phyloP scores from a whole-genome alignment of 2,797 vertebrate species.

The Glossophaga mutica region DNA sequence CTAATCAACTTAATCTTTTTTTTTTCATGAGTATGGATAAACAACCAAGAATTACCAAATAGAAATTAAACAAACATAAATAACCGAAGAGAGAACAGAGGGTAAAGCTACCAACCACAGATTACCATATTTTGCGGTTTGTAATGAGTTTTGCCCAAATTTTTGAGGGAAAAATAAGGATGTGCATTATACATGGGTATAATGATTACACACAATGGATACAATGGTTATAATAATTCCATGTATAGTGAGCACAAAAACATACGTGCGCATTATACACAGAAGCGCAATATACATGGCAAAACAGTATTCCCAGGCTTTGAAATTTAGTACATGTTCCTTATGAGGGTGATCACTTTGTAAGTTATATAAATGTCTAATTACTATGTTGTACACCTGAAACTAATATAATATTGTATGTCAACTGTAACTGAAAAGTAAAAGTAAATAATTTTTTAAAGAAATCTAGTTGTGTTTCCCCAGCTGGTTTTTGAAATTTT shows the following conservation, averaged over 20 bases:
- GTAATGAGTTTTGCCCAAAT: no score
- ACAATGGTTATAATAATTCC: no score
- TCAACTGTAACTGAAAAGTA: not conserved
- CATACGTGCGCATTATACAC: no score
- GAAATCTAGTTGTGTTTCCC: constrained; percentile 4
- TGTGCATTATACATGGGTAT: no score
- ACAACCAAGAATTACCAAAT: constrained; percentile 1
- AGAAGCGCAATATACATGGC: no score
- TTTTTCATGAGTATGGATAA: not conserved
- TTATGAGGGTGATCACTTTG: not conserved
- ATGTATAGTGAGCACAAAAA: no score
- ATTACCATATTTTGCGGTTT: not conserved
- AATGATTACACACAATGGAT: no score
- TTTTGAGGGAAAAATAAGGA: no score
- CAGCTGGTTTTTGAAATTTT: not conserved
- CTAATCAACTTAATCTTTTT: constrained; percentile 11
- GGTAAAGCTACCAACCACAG: not conserved
- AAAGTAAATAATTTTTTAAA: not conserved
- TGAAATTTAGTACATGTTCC: constrained; percentile 11
- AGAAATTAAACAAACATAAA: not conserved
- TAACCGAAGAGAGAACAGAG: not conserved
- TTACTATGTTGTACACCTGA: not conserved
- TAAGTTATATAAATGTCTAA: no score
- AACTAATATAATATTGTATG: not conserved
- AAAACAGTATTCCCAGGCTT: not conserved